Conservation (phyloP, 1,140 invertebrate genomes). For the Mycetomoellerius zeteki region DNA sequence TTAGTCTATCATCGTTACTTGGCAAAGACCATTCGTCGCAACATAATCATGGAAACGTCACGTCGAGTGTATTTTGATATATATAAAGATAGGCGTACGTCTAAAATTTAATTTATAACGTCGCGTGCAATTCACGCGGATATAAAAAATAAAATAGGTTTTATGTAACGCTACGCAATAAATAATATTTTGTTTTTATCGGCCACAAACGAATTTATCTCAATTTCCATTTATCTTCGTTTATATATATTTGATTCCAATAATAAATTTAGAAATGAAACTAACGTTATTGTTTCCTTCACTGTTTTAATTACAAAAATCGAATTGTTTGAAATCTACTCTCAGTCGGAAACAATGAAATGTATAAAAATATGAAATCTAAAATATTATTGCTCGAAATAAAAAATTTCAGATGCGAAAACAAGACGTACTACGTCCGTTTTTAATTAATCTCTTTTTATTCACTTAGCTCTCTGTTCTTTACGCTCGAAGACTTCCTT, state of each 20-base stretch:
- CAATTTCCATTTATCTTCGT: not conserved
- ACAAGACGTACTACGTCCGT: not conserved
- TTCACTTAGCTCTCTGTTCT: not conserved
- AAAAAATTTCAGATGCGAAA: not conserved
- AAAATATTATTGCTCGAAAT: not conserved
- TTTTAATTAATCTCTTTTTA: conserved; percentile 15
- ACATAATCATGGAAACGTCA: conserved; percentile 6
- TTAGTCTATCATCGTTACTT: conserved; percentile 20
- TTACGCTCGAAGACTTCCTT: conserved; percentile 10
- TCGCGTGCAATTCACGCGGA: not conserved
- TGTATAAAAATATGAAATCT: not conserved
- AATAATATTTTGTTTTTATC: not conserved
- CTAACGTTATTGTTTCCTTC: not conserved
- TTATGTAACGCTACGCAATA: not conserved
- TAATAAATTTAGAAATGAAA: not conserved
- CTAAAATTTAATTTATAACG: not conserved
- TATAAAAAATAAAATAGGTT: not conserved
- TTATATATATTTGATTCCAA: not conserved
- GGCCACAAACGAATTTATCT: not conserved
- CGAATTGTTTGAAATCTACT: not conserved
- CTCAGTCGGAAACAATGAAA: not conserved
- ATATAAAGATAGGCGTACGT: not conserved
- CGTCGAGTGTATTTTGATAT: not conserved
- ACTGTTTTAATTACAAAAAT: conserved; percentile 1
- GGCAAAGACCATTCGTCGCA: not conserved